Conservation (phyloP, 2,797 vertebrate genomes). For the Danio albolineatus region DNA sequence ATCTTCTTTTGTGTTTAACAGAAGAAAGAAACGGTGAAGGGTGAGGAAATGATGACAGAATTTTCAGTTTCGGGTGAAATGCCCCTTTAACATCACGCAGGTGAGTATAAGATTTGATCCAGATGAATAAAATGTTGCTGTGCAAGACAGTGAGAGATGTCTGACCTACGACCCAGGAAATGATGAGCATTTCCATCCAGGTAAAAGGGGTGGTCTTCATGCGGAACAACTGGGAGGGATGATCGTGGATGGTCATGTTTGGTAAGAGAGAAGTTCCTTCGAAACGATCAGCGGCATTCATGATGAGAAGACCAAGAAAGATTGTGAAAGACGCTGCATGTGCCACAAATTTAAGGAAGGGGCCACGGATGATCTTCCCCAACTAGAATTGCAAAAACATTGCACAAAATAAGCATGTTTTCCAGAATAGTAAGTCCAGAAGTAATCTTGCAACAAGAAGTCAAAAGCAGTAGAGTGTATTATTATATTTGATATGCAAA, state of each 20-base stretch:
- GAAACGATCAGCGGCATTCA: slow-evolving; percentile 95
- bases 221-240: slow-evolving; percentile 91
- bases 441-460: neutral
- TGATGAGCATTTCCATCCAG: slow-evolving; percentile 97
- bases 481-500: neutral
- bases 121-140: neutral
- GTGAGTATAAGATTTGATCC: neutral
- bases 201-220: slow-evolving; percentile 96
- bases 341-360: slow-evolving; percentile 97
- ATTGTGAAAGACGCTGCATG: slow-evolving; percentile 95
- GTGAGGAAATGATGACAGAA: no score
- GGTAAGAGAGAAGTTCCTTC: slow-evolving; percentile 91
- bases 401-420: neutral
- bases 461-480: neutral
- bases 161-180: slow-evolving; percentile 96
- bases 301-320: slow-evolving; percentile 92
- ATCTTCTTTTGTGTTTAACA: no score
- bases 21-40: no score
- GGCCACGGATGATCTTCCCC: slow-evolving; percentile 90
- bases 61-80: no score
- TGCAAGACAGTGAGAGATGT: neutral
- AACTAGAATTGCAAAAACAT: slow-evolving; percentile 74
- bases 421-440: neutral
- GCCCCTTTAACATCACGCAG: no score
- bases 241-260: slow-evolving; percentile 90